Conservation (phyloP, 1,140 invertebrate genomes). For the Chironomus striatipennis region DNA sequence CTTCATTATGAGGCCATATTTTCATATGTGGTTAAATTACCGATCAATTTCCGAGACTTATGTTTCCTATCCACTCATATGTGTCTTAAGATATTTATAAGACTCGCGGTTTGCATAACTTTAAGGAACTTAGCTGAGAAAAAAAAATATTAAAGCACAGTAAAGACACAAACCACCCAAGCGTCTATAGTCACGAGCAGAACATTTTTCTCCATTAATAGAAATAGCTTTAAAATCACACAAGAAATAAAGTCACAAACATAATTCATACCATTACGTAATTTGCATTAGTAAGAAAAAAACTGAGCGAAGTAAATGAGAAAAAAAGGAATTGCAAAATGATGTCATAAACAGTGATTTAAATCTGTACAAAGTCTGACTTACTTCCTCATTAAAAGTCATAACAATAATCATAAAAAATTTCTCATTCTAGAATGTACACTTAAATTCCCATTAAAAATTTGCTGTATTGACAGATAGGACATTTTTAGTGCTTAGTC, state of each 20-base stretch:
- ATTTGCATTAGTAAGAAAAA: too few species aligned
- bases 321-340: not conserved
- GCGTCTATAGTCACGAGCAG: not conserved
- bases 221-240: not conserved
- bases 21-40: too few species aligned
- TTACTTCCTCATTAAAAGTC: not conserved
- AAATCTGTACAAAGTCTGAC: not conserved
- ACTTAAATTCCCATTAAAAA: conserved; percentile 1
- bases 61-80: not conserved
- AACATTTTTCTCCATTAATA: not conserved
- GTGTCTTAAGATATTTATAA: not conserved
- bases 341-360: not conserved
- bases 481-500: too few species aligned
- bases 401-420: too few species aligned
- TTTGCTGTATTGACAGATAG: conserved; percentile 1
- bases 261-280: too few species aligned
- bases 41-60: too few species aligned
- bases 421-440: not conserved
- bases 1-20: not conserved
- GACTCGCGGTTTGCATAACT: not conserved
- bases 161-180: not conserved
- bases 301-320: too few species aligned
- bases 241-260: too few species aligned
- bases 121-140: not conserved
- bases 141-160: not conserved